Percentiles rank a stretch among this genome's conserved stretches.
Evolutionary conservation across 2,888 invertebrate species (phyloP).

Genomic region (Cephus pulcher): DNA sequence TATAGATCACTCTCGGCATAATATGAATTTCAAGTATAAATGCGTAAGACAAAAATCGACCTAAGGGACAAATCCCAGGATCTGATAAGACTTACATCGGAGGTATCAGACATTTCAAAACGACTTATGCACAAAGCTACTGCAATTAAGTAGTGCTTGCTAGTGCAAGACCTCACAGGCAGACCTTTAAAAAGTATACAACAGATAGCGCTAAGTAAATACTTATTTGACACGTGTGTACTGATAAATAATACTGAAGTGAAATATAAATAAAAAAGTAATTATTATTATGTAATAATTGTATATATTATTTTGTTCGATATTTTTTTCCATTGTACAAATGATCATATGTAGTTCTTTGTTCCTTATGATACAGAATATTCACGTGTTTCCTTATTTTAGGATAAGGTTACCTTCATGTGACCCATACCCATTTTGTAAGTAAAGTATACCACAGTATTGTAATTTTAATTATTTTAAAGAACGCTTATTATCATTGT

Average conservation of each 20-base stretch:
- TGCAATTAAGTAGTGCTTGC: not conserved
- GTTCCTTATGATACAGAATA: not conserved
- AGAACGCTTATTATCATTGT: not conserved
- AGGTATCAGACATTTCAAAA: not conserved
- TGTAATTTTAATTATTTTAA: not conserved
- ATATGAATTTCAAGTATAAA: not conserved
- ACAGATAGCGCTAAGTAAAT: not conserved
- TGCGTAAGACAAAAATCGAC: not conserved
- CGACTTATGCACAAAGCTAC: too few relatives aligned
- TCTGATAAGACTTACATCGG: not conserved
- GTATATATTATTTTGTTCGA: not conserved
- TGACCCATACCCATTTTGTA: not conserved
- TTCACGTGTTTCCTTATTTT: not conserved
- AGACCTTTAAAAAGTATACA: not conserved
- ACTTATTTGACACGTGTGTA: not conserved
- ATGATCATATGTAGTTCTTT: not conserved
- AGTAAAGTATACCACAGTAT: not conserved
- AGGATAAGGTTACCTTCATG: not conserved
- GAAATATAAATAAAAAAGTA: not conserved
- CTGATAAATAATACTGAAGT: not conserved
- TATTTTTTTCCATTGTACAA: not conserved
- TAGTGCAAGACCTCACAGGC: not conserved
- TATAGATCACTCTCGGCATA: not conserved
- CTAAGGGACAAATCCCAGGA: not conserved
- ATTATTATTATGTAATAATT: not conserved